Evolutionary conservation across 2,888 invertebrate genomes (phyloP).

Genomic region (Erebia epiphron): DNA sequence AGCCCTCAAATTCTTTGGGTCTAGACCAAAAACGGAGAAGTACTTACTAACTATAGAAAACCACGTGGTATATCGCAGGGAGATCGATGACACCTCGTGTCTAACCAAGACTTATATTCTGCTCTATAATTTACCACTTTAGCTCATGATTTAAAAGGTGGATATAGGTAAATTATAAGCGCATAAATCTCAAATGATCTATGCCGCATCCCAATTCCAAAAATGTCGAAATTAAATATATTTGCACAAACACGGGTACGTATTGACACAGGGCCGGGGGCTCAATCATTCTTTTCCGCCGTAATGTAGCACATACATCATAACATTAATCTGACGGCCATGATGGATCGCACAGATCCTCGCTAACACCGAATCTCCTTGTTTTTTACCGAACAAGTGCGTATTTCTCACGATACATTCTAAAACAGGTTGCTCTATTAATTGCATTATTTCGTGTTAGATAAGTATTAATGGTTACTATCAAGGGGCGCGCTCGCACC

Average conservation of each 20-base stretch:
- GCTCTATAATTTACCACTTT: no score
- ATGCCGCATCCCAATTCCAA: neutral
- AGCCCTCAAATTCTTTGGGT: no score
- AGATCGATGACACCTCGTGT: no score
- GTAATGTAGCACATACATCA: slow-evolving; percentile 65
- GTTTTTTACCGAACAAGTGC: slow-evolving; percentile 73
- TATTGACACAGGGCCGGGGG: slow-evolving; percentile 27
- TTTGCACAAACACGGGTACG: slow-evolving; percentile 28
- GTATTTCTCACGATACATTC: slow-evolving; percentile 68
- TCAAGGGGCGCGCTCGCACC: slow-evolving; percentile 59
- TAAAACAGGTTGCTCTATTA: slow-evolving; percentile 76
- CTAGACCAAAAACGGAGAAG: no score
- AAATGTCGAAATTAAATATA: slow-evolving; percentile 6
- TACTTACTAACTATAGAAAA: no score
- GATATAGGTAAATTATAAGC: neutral
- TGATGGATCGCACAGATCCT: slow-evolving; percentile 68
- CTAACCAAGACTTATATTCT: no score
- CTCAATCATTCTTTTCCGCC: slow-evolving; percentile 41
- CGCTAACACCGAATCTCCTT: slow-evolving; percentile 49
- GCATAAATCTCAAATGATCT: slow-evolving; percentile 1
- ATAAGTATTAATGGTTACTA: slow-evolving; percentile 73
- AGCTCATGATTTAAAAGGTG: no score
- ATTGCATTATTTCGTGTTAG: slow-evolving; percentile 79
- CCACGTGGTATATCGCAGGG: no score
- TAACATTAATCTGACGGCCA: slow-evolving; percentile 68